phyloP scores from a whole-genome alignment of 1,140 invertebrate species.

The Papilio polyxenes region DNA sequence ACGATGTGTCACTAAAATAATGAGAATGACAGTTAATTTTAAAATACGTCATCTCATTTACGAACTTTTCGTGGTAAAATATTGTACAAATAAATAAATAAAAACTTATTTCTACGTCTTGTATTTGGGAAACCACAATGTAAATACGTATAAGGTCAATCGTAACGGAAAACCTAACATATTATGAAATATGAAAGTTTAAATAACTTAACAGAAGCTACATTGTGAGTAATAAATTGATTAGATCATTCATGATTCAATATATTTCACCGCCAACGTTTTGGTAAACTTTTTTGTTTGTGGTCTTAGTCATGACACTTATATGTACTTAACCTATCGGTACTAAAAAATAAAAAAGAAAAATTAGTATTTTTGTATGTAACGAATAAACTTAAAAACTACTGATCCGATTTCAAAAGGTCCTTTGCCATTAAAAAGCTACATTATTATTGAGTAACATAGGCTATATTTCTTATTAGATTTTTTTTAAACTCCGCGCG shows the following conservation, averaged over 20 bases:
- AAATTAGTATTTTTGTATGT: too few relatives aligned
- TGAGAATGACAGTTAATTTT: background rate
- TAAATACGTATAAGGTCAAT: too few relatives aligned
- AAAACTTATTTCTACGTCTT: background rate
- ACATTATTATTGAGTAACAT: too few relatives aligned
- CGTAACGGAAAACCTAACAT: too few relatives aligned
- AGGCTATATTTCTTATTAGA: too few relatives aligned
- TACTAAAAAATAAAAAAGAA: too few relatives aligned
- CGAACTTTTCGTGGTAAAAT: background rate
- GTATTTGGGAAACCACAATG: background rate
- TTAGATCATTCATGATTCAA: constrained; percentile 2
- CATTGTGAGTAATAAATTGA: background rate
- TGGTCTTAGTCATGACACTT: background rate
- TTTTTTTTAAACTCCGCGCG: too few relatives aligned
- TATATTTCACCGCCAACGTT: background rate
- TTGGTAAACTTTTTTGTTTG: background rate
- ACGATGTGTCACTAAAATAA: background rate
- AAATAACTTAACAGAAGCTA: background rate
- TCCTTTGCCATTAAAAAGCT: too few relatives aligned
- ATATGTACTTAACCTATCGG: background rate
- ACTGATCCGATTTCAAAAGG: too few relatives aligned
- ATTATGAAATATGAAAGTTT: background rate
- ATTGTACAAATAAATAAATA: background rate
- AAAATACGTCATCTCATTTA: background rate
- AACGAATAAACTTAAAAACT: too few relatives aligned